These are phyloP conservation scores for Phymorhynchus buccinoides DNA, from an alignment of 1,140 invertebrate genomes.

Conservation along the genomic window DNA sequence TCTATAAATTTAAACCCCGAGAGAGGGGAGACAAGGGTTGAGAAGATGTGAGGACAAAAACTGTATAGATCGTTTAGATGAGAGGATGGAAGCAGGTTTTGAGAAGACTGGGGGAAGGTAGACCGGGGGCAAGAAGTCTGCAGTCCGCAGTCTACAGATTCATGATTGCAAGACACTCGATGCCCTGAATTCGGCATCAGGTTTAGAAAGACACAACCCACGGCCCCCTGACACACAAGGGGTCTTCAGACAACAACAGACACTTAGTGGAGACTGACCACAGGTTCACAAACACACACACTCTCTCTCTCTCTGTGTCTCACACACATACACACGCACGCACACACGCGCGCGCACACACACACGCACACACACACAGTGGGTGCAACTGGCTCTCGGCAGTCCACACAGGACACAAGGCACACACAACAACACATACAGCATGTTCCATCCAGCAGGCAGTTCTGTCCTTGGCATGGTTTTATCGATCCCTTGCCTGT, in stretches of 20 bases:
- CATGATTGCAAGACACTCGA: too few species aligned
- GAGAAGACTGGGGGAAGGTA: neutral
- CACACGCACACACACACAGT: slow-evolving; percentile 12
- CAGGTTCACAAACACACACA: too few species aligned
- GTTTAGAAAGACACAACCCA: neutral
- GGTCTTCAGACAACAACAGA: slow-evolving; percentile 11
- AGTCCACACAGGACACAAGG: neutral
- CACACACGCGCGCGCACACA: neutral
- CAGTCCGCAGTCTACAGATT: too few species aligned
- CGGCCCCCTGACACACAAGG: slow-evolving; percentile 18
- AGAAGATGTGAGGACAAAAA: too few species aligned
- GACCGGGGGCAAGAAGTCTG: neutral
- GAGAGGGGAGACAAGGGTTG: too few species aligned
- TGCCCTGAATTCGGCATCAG: too few species aligned
- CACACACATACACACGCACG: neutral
- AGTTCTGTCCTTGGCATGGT: neutral
- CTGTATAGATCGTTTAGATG: too few species aligned
- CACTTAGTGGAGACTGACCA: neutral
- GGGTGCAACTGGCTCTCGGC: neutral
- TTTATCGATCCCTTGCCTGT: neutral
- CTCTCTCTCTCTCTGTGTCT: neutral
- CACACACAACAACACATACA: slow-evolving; percentile 19
- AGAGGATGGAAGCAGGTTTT: too few species aligned
- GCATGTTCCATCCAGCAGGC: neutral
- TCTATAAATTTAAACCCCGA: too few species aligned